These are phyloP conservation scores for Zonitis immaculata DNA, from an alignment of 2,888 invertebrate genomes.

Conservation along the genomic window DNA sequence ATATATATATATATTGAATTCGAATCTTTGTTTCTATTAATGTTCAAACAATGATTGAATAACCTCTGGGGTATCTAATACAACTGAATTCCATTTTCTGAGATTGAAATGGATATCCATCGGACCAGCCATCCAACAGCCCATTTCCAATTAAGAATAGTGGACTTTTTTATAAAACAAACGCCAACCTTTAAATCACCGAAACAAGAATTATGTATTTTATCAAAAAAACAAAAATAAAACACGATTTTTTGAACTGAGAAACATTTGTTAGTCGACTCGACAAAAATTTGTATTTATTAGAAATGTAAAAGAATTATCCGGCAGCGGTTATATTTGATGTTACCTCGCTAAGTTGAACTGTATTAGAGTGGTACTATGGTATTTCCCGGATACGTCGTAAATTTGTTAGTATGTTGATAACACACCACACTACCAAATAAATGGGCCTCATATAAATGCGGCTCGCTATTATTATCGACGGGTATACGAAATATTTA, in stretches of 20 bases:
- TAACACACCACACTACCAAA: background rate
- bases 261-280: background rate
- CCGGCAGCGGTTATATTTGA: background rate
- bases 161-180: constrained; percentile 8
- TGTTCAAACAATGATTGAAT: constrained; percentile 39
- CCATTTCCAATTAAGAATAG: constrained; percentile 17
- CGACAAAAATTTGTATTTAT: constrained; percentile 5
- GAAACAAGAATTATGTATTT: constrained; percentile 7
- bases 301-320: constrained; percentile 3
- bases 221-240: too few species aligned
- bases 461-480: background rate
- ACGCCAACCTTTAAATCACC: constrained; percentile 13
- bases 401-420: background rate
- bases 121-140: constrained; percentile 9
- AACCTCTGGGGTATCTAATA: constrained; percentile 31
- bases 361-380: constrained; percentile 4
- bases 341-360: background rate
- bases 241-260: too few species aligned
- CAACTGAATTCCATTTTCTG: constrained; percentile 34
- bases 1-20: constrained; percentile 8
- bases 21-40: constrained; percentile 26
- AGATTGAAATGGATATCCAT: constrained; percentile 8
- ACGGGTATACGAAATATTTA: background rate
- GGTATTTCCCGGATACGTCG: background rate
- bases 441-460: background rate